A percentile compares a stretch with the other conserved stretches of the same genome.
phyloP scores from a whole-genome alignment of 2,888 invertebrate genomes.

The Rhopalosiphum nymphaeae region DNA sequence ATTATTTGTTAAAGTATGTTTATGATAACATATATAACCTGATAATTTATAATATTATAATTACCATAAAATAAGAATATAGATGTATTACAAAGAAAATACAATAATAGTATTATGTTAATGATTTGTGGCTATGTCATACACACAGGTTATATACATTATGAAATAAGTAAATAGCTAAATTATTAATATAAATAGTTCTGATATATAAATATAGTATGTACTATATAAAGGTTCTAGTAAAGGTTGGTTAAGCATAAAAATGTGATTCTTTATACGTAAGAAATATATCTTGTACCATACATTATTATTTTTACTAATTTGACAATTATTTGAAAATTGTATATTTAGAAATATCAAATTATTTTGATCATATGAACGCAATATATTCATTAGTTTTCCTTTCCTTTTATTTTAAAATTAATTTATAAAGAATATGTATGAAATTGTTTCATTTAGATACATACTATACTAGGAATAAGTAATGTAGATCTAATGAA shows the following conservation, averaged over 20 bases:
- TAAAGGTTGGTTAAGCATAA: neutral
- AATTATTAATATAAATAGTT: too few relatives aligned
- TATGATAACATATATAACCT: neutral
- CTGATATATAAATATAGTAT: neutral
- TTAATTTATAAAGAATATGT: neutral
- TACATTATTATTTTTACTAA: neutral
- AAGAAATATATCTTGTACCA: neutral
- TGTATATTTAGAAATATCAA: neutral
- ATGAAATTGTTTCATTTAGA: neutral
- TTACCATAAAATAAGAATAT: neutral
- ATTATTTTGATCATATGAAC: neutral
- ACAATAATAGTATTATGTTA: neutral
- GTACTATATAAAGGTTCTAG: neutral
- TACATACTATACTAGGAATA: neutral
- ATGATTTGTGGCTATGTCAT: neutral
- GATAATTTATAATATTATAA: constrained; percentile 1
- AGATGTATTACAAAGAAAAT: neutral
- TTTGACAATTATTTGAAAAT: neutral
- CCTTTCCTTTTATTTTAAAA: too few relatives aligned
- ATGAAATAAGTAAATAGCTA: neutral
- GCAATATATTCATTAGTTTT: neutral
- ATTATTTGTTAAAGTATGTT: neutral
- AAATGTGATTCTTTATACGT: neutral
- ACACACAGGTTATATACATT: neutral
- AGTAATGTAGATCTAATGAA: neutral